These are phyloP conservation scores for Pao palembangensis DNA, from an alignment of 2,113 vertebrate genomes.

Conservation along the genomic window DNA sequence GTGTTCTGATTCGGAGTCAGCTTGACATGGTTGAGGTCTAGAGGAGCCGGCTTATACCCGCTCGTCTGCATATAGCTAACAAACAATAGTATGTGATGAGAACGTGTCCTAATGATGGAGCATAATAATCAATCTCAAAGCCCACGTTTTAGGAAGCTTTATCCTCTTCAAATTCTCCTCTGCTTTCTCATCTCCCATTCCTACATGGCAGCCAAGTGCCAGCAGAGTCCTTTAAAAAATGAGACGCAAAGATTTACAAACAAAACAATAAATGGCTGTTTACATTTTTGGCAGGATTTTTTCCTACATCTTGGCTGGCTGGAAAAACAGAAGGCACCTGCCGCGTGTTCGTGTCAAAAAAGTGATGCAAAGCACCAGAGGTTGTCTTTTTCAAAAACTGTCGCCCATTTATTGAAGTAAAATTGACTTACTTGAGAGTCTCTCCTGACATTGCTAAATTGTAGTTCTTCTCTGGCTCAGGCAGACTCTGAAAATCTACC, in stretches of 20 bases:
- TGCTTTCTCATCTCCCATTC: constrained; percentile 92
- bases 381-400: too few species aligned
- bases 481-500: constrained; percentile 85
- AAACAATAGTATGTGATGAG: constrained; percentile 11
- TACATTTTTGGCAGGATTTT: too few species aligned
- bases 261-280: not conserved
- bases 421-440: constrained; percentile 83
- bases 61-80: constrained; percentile 84
- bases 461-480: constrained; percentile 89
- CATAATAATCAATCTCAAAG: not conserved
- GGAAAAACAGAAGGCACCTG: too few species aligned
- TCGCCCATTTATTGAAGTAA: too few species aligned
- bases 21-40: constrained; percentile 86
- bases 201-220: constrained; percentile 89
- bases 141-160: constrained; percentile 90
- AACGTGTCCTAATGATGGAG: not conserved
- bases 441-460: constrained; percentile 93
- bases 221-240: constrained; percentile 79
- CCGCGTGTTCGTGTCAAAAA: too few species aligned
- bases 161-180: constrained; percentile 89
- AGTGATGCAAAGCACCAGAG: too few species aligned
- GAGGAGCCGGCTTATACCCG: constrained; percentile 85
- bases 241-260: constrained; percentile 20
- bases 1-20: constrained; percentile 89
- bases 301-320: too few species aligned